These are phyloP conservation scores for Portevinia maculata DNA, from an alignment of 2,888 invertebrate species.

Conservation along the genomic window DNA sequence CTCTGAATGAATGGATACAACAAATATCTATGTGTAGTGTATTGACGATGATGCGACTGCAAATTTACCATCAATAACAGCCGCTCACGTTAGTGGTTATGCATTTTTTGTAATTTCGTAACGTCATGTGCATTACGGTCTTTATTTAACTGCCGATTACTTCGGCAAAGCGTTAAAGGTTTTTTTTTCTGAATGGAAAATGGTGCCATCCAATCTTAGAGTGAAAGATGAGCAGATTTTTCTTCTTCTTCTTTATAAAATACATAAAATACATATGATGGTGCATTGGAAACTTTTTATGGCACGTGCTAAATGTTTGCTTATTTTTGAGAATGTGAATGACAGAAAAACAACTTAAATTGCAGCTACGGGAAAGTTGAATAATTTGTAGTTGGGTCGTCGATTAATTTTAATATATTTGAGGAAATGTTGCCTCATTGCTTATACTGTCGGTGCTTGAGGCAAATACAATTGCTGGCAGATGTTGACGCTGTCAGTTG, in stretches of 20 bases:
- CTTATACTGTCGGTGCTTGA: neutral
- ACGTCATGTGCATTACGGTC: slow-evolving; percentile 23
- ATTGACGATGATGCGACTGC: neutral
- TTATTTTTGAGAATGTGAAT: neutral
- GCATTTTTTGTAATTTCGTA: slow-evolving; percentile 36
- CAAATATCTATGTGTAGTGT: slow-evolving; percentile 9
- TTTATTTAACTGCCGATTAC: slow-evolving; percentile 60
- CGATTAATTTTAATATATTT: neutral
- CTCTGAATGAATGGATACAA: neutral
- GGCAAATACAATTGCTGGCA: too few relatives aligned
- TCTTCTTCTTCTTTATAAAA: too few relatives aligned
- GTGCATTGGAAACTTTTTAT: neutral
- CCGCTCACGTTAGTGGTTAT: slow-evolving; percentile 3
- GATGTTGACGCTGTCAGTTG: too few relatives aligned
- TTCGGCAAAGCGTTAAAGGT: slow-evolving; percentile 9
- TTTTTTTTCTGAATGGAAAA: slow-evolving; percentile 17
- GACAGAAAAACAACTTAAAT: neutral
- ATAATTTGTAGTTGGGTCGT: neutral
- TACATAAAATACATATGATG: too few relatives aligned
- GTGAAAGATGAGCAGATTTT: slow-evolving; percentile 1
- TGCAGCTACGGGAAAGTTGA: neutral
- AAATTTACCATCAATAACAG: slow-evolving; percentile 24
- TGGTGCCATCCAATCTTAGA: slow-evolving; percentile 34
- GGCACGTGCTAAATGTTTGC: slow-evolving; percentile 3
- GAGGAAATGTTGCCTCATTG: neutral